These are phyloP conservation scores for Penaeus chinensis DNA, from an alignment of 1,140 invertebrate genomes.

Conservation along the genomic window DNA sequence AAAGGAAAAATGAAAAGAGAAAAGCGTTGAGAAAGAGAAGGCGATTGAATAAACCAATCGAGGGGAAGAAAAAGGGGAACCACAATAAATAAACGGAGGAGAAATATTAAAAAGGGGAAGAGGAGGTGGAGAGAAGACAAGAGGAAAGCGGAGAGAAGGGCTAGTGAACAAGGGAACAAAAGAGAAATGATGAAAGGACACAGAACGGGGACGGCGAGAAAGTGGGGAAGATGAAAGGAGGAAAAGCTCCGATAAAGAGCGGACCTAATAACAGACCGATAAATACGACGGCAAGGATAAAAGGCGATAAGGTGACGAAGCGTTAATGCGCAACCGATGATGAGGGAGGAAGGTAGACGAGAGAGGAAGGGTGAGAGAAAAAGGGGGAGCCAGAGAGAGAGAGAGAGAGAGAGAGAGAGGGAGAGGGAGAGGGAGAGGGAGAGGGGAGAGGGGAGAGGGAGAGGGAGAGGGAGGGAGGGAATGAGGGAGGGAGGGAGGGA, in stretches of 20 bases:
- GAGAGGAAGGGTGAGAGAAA: neutral
- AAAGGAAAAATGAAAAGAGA: too few species aligned
- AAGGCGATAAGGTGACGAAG: neutral
- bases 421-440: slow-evolving; percentile 13
- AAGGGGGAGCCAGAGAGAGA: neutral
- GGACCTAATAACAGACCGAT: too few species aligned
- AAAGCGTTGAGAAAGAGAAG: too few species aligned
- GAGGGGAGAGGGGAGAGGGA: neutral
- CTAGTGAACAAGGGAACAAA: neutral
- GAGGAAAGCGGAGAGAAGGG: neutral
- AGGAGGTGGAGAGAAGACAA: neutral
- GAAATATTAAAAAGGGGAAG: neutral
- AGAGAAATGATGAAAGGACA: neutral
- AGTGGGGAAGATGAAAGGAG: too few species aligned
- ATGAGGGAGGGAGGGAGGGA: neutral
- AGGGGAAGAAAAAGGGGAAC: neutral
- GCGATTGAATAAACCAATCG: too few species aligned
- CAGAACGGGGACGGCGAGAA: neutral
- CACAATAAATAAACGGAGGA: neutral
- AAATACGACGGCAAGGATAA: too few species aligned
- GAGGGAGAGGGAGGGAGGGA: neutral
- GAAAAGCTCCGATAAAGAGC: too few species aligned
- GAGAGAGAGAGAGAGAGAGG: neutral
- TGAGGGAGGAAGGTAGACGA: neutral
- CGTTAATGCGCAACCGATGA: neutral